Conservation (phyloP, 2,888 invertebrate species). For the Phania funesta region DNA sequence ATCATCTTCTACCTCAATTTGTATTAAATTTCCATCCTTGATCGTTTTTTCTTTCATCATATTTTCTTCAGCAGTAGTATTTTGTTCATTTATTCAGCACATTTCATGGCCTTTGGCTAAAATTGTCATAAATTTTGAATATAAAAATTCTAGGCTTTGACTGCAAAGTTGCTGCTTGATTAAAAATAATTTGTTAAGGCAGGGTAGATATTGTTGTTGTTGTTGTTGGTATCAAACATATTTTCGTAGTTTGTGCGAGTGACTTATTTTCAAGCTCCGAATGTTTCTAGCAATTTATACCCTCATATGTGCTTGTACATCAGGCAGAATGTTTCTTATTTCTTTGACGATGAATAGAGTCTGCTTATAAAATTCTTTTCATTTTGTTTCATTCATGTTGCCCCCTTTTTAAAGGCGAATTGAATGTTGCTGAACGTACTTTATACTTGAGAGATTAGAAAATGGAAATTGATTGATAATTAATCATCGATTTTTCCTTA, state of each 20-base stretch:
- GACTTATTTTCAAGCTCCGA: constrained; percentile 54
- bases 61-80: not conserved
- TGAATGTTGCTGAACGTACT: constrained; percentile 3
- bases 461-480: constrained; percentile 53
- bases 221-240: not conserved
- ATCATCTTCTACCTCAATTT: constrained; percentile 14
- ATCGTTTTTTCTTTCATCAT: not conserved
- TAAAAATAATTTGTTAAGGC: constrained; percentile 61
- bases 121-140: constrained; percentile 62
- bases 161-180: constrained; percentile 35
- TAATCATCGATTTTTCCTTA: constrained; percentile 57
- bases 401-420: not conserved
- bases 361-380: constrained; percentile 21
- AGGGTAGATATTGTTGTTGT: not conserved
- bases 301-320: not conserved
- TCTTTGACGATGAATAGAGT: constrained; percentile 11
- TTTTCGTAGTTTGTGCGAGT: constrained; percentile 9
- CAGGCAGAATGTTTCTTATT: constrained; percentile 4
- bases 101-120: constrained; percentile 56
- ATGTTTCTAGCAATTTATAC: not conserved
- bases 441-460: constrained; percentile 37
- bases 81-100: constrained; percentile 14
- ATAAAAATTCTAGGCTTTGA: constrained; percentile 40
- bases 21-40: constrained; percentile 20
- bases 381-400: not conserved